Percentiles rank a stretch among this genome's conserved stretches.
Conservation (phyloP, 2,888 invertebrate species). For the Ornithoptera alexandrae region DNA sequence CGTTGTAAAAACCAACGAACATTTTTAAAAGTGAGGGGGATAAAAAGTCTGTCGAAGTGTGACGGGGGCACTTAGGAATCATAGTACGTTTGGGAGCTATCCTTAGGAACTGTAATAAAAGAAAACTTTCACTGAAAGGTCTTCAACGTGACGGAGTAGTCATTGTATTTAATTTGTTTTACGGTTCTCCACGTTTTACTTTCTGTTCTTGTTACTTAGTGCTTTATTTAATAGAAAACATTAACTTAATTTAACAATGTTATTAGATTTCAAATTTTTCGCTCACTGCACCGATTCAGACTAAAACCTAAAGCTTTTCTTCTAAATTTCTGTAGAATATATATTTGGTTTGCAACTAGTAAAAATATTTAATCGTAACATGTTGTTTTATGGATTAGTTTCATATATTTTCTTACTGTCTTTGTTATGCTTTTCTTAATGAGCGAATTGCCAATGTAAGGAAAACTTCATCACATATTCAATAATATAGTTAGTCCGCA, state of each 20-base stretch:
- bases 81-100: constrained; percentile 27
- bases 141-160: constrained; percentile 26
- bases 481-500: no score
- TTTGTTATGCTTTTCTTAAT: no score
- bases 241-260: neutral
- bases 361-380: no score
- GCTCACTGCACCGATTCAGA: neutral
- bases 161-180: constrained; percentile 28
- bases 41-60: constrained; percentile 14
- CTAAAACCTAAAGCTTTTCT: no score
- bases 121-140: constrained; percentile 27
- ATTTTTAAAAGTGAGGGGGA: constrained; percentile 1
- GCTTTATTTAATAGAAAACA: neutral
- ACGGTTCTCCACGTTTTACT: constrained; percentile 11
- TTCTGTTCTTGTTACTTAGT: constrained; percentile 14
- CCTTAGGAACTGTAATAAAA: constrained; percentile 25
- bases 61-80: constrained; percentile 20
- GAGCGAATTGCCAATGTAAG: no score
- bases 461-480: no score
- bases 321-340: no score
- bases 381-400: no score
- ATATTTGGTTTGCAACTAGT: no score
- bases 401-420: no score
- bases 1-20: neutral
- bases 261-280: neutral